Conservation (phyloP, 2,888 invertebrate species). For the Trichopoda pennipes region DNA sequence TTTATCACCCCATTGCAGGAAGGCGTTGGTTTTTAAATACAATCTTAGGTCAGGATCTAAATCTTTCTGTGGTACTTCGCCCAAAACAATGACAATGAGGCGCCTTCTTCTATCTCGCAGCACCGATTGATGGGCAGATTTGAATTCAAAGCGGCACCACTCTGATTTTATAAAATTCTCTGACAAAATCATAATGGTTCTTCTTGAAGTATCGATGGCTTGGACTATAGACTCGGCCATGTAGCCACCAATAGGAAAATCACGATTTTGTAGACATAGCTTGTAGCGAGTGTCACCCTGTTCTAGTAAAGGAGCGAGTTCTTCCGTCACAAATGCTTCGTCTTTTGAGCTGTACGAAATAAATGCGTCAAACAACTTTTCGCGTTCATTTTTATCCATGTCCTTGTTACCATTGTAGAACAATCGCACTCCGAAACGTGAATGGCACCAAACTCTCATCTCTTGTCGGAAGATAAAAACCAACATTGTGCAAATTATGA, state of each 20-base stretch:
- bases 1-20: slow-evolving; percentile 95
- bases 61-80: slow-evolving; percentile 93
- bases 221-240: slow-evolving; percentile 96
- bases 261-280: slow-evolving; percentile 94
- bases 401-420: slow-evolving; percentile 87
- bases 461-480: slow-evolving; percentile 91
- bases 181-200: slow-evolving; percentile 95
- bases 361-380: slow-evolving; percentile 96
- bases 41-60: slow-evolving; percentile 94
- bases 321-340: slow-evolving; percentile 93
- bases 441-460: slow-evolving; percentile 92
- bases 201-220: slow-evolving; percentile 93
- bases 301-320: slow-evolving; percentile 93
- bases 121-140: slow-evolving; percentile 94
- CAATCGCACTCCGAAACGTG: slow-evolving; percentile 90
- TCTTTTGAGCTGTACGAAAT: slow-evolving; percentile 97
- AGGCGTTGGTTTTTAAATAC: slow-evolving; percentile 94
- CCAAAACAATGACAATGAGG: slow-evolving; percentile 94
- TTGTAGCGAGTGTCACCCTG: slow-evolving; percentile 90
- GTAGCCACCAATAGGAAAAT: slow-evolving; percentile 93
- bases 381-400: slow-evolving; percentile 90
- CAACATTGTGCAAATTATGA: slow-evolving; percentile 88
- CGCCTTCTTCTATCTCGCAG: slow-evolving; percentile 92
- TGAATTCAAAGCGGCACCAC: slow-evolving; percentile 97
- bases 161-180: slow-evolving; percentile 96